Base-by-base conservation (phyloP, 2,888 invertebrate species). In the Autographa gamma region DNA sequence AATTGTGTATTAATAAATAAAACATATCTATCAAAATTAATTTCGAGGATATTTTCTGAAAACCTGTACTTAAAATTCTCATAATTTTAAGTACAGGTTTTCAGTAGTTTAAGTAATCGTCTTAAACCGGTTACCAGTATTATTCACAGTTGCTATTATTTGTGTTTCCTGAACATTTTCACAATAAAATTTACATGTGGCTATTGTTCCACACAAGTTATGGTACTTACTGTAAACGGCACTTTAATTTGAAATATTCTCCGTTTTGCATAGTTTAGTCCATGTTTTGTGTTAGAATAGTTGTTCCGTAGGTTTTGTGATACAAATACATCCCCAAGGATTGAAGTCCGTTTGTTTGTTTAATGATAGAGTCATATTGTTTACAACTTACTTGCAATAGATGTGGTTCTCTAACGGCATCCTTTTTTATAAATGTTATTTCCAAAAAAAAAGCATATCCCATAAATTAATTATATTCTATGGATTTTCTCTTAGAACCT, bases 401-500 rank as follows among this genome's bases (percentile, higher is more conserved):
- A 32, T 6, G 32, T 32, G 7, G 5, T 7, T 32, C 3, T 7
- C 7, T 32, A 32, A 6, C 32, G 32, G 7, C 32, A 32, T 32
- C 3, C 32, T 32, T 32, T 32, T 38, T 76, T 65, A 8, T n/a
- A 25, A 41, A 61, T 34, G 38, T 19, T 2, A 41, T 32, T 32
- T 6, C 7, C 7, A 32, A 32, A 32, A 32, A 32, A 3, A 32
- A 32, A 32, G n/a, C n/a, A n/a, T n/a, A n/a, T n/a, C n/a, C n/a
- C n/a, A n/a, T n/a, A n/a, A n/a, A n/a, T n/a, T n/a, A n/a, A n/a
- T 38, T 38, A 38, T 13, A 41, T 41, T 14, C 9, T 6, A 41
- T 41, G 7, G 0, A 41, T 13, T 9, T 9, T 41, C 41, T 9
- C 3, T 41, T 1, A 41, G 14, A 41, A 41, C 77, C 77, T 74